phyloP scores from a whole-genome alignment of 2,113 vertebrate genomes.

The Channa maculata region DNA sequence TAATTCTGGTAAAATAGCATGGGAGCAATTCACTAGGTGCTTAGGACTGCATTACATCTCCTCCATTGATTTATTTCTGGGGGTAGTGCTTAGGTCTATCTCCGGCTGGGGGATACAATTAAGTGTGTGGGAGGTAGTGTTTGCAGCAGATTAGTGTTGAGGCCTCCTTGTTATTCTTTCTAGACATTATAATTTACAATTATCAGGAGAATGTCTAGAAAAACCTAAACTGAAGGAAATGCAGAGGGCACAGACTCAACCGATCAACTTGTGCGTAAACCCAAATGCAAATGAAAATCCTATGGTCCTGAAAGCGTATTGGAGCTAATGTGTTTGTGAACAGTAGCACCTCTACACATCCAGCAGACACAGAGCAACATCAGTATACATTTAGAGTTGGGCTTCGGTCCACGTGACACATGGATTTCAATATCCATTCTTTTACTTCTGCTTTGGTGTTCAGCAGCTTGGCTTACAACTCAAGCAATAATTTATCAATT shows the following conservation, averaged over 20 bases:
- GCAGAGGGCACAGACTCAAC: not conserved
- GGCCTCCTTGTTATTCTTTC: conserved; percentile 32
- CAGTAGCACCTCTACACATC: not conserved
- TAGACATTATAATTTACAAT: conserved; percentile 28
- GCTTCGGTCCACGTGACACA: not conserved
- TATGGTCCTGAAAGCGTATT: too few relatives aligned
- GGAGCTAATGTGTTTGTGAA: not conserved
- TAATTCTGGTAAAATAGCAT: conserved; percentile 37
- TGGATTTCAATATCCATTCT: too few relatives aligned
- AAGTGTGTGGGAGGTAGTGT: conserved; percentile 35
- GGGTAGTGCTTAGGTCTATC: conserved; percentile 30
- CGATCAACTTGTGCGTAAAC: conserved; percentile 9
- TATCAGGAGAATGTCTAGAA: conserved; percentile 7
- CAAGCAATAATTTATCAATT: not conserved
- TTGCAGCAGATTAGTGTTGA: conserved; percentile 42
- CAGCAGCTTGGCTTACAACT: not conserved
- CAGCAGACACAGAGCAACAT: not conserved
- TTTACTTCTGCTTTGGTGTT: not conserved
- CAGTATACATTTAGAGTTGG: too few relatives aligned
- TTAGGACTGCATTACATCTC: conserved; percentile 52
- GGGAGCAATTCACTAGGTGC: conserved; percentile 47
- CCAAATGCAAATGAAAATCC: too few relatives aligned
- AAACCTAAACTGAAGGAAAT: conserved; percentile 2
- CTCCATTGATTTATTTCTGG: conserved; percentile 51
- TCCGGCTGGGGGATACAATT: conserved; percentile 42